phyloP scores from a whole-genome alignment of 2,113 vertebrate species.

The Burhinus bistriatus region DNA sequence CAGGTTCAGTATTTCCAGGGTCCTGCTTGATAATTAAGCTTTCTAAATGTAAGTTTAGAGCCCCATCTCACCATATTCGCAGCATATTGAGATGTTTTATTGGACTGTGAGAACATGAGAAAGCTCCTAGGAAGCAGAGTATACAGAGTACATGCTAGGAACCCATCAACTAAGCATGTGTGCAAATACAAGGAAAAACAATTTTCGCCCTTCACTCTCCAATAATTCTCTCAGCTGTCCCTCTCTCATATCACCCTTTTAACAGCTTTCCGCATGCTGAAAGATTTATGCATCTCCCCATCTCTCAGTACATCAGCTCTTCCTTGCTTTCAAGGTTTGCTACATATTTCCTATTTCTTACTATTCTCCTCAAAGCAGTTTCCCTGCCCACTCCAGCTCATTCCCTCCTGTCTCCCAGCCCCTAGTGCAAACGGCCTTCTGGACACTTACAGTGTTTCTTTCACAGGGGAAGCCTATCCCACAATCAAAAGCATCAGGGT shows the following conservation, averaged over 20 bases:
- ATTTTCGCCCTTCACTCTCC: background rate
- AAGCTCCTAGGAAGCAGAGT: background rate
- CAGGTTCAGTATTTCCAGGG: background rate
- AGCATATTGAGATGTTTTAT: background rate
- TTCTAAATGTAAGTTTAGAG: background rate
- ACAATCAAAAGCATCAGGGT: background rate
- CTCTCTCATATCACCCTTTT: background rate
- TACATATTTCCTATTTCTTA: background rate
- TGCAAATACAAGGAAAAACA: background rate
- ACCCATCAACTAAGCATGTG: background rate
- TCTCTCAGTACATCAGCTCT: background rate
- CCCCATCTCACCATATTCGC: background rate
- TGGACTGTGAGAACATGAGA: background rate
- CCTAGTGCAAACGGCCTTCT: background rate
- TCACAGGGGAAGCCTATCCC: background rate
- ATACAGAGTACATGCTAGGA: background rate
- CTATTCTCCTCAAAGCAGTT: background rate
- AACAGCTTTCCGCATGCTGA: background rate
- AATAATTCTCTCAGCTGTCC: background rate
- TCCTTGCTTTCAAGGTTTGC: background rate
- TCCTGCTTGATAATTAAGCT: background rate
- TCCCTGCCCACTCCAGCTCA: background rate
- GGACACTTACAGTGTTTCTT: background rate
- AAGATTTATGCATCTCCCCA: background rate
- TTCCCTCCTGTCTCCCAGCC: background rate